Conservation (phyloP, 2,888 invertebrate genomes). For the Eristalinus sepulchralis region DNA sequence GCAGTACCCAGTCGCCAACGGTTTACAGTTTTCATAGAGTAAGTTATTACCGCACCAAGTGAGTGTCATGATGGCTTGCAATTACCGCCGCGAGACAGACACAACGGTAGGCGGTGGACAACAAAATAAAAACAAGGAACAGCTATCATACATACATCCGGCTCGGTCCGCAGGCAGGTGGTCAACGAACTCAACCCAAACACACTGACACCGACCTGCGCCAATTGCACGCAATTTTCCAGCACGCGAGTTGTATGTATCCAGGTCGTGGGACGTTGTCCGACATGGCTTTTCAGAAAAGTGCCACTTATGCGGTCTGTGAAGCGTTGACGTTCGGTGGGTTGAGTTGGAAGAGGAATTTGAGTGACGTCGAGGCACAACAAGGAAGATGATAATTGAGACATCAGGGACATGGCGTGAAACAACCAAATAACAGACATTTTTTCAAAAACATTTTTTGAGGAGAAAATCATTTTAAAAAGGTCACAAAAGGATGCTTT, state of each 20-base stretch:
- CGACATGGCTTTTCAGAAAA: neutral
- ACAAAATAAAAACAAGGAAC: neutral
- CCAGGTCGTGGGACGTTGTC: neutral
- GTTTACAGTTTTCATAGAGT: conserved; percentile 41
- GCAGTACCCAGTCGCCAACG: conserved; percentile 9
- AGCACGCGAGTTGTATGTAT: neutral
- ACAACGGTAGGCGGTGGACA: neutral
- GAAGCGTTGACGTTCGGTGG: neutral
- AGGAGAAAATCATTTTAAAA: too few species aligned
- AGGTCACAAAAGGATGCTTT: too few species aligned
- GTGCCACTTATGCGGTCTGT: neutral
- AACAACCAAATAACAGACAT: too few species aligned
- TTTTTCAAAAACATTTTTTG: too few species aligned
- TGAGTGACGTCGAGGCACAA: too few species aligned
- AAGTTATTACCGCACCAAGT: conserved; percentile 49
- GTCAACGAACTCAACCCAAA: neutral
- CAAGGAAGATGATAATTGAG: too few species aligned
- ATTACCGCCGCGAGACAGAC: conserved; percentile 20
- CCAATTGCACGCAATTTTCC: neutral
- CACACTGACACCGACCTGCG: neutral
- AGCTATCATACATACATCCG: neutral
- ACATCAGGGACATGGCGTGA: too few species aligned
- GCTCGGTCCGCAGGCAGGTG: neutral
- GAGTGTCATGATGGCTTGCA: conserved; percentile 58
- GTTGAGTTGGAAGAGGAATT: neutral